phyloP scores from a whole-genome alignment of 1,140 invertebrate genomes.

The Hypsibius dujardini region DNA sequence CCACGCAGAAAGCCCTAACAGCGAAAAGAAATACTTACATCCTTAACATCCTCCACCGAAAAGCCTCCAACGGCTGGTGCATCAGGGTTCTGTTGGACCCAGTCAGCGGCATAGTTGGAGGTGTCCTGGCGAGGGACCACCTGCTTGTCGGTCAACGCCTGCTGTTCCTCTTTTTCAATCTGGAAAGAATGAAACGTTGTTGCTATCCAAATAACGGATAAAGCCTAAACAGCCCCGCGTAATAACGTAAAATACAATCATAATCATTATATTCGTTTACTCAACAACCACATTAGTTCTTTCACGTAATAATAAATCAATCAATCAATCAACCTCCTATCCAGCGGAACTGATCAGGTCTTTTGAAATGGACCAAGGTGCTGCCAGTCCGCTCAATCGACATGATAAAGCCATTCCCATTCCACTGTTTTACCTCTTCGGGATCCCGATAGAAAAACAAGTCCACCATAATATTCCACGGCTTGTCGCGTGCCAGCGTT shows the following conservation, averaged over 20 bases:
- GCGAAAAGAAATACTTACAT: conserved; percentile 9
- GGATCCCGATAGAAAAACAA: conserved; percentile 98
- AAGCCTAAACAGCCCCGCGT: too few species aligned
- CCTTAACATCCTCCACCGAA: conserved; percentile 4
- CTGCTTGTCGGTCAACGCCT: background rate
- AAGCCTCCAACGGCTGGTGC: background rate
- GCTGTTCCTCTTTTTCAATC: conserved; percentile 11
- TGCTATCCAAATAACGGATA: background rate
- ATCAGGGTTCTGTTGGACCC: background rate
- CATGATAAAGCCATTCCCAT: background rate
- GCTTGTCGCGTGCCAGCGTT: conserved; percentile 55
- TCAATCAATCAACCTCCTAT: too few species aligned
- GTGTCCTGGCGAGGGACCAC: background rate
- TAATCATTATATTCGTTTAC: too few species aligned
- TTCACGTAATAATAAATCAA: too few species aligned
- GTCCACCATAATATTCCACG: conserved; percentile 93
- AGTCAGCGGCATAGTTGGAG: background rate
- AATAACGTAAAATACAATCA: conserved; percentile 6
- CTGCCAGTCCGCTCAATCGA: background rate
- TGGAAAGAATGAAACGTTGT: background rate
- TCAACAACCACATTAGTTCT: too few species aligned
- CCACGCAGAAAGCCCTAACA: background rate
- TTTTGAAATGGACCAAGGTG: too few species aligned
- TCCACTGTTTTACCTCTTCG: conserved; percentile 51
- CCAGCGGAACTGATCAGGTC: too few species aligned